phyloP scores from a whole-genome alignment of 2,888 invertebrate genomes.

The Raillietiella orientalis region DNA sequence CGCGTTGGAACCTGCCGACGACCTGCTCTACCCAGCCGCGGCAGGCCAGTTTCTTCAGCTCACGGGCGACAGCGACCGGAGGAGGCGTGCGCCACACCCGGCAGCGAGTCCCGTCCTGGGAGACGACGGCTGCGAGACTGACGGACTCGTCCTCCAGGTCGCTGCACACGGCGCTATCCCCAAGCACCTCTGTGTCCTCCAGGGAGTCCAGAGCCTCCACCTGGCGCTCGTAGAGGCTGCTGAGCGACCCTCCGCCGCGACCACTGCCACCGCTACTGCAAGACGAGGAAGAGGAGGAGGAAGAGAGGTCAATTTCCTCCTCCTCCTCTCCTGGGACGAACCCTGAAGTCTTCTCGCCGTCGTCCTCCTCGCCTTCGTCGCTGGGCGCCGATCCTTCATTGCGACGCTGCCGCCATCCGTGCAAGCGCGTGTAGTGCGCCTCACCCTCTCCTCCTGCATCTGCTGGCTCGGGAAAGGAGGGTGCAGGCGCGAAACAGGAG shows the following conservation, averaged over 20 bases:
- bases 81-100: too few relatives aligned
- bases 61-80: too few relatives aligned
- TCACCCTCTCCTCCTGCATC: neutral
- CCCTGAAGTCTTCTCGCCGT: constrained; percentile 13
- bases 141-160: constrained; percentile 24
- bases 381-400: constrained; percentile 1
- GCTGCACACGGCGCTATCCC: constrained; percentile 53
- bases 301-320: constrained; percentile 8
- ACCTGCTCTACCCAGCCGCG: constrained; percentile 39
- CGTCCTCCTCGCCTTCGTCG: constrained; percentile 12
- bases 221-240: constrained; percentile 39
- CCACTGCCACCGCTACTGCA: too few relatives aligned
- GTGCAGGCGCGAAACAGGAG: neutral
- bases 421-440: constrained; percentile 8
- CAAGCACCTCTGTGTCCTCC: constrained; percentile 29
- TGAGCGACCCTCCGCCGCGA: constrained; percentile 20
- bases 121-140: constrained; percentile 4
- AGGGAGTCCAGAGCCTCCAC: constrained; percentile 38
- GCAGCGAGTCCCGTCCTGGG: too few relatives aligned
- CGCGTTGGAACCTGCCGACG: constrained; percentile 28
- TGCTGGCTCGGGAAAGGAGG: constrained; percentile 1
- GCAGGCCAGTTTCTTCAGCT: constrained; percentile 9
- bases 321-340: constrained; percentile 8
- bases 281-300: constrained; percentile 5
- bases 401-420: constrained; percentile 3